These are phyloP conservation scores for Alaudala cheleensis DNA, from an alignment of 2,113 vertebrate genomes.

Conservation along the genomic window DNA sequence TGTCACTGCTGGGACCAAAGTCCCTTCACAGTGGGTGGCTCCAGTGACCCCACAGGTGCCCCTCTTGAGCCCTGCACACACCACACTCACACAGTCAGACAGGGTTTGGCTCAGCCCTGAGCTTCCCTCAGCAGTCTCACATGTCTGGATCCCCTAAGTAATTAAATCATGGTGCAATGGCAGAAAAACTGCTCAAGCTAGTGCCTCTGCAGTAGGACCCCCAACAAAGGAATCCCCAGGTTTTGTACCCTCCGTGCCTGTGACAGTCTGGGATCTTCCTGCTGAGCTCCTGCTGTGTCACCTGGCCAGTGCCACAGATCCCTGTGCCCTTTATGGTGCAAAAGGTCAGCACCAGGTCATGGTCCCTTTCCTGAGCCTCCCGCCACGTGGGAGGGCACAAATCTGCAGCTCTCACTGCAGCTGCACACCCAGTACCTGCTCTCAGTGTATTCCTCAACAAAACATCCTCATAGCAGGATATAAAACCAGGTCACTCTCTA, in stretches of 20 bases:
- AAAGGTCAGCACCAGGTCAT: background rate
- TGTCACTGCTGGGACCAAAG: background rate
- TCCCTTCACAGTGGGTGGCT: rapidly evolving
- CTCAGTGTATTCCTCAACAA: background rate
- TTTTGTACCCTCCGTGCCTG: background rate
- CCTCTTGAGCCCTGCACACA: background rate
- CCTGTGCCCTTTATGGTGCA: background rate
- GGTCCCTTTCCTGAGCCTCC: background rate
- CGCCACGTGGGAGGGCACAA: background rate
- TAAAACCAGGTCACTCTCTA: background rate
- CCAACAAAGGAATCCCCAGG: background rate
- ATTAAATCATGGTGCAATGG: background rate
- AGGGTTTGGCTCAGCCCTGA: background rate
- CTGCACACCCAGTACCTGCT: background rate
- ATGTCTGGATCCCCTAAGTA: background rate
- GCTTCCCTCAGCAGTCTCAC: background rate
- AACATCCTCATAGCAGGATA: background rate
- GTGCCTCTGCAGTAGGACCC: background rate
- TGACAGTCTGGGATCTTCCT: background rate
- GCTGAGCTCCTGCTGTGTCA: background rate
- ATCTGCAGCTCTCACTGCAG: background rate
- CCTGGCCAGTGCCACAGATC: too few relatives aligned
- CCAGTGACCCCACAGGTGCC: background rate
- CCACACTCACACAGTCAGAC: background rate
- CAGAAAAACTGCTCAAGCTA: background rate